Base-by-base conservation (phyloP, 2,113 vertebrate species). In the Oncorhynchus tshawytscha region DNA sequence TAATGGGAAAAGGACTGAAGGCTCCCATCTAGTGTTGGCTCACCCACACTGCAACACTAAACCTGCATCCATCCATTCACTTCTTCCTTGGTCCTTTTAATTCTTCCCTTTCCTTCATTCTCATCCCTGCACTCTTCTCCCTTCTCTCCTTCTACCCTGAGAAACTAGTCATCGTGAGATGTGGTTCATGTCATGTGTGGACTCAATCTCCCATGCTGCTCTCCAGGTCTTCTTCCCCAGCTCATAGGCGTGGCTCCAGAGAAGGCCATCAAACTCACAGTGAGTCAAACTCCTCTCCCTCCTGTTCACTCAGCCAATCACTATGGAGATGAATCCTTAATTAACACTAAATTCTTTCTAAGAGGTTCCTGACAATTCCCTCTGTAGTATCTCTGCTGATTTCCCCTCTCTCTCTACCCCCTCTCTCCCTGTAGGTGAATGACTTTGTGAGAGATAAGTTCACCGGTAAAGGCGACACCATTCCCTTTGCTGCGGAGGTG, bases 231-330 rank as follows among this genome's bases (percentile, higher is more conserved):
- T 83, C 92, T 99, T 85, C 98, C 98, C 75, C 98, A 99, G 84
- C 96, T 99, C 70, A 96, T 99, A 86, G 98, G 98, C 67, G 98
- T 99, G 85, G 98, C 98, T 84, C 98, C 98, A 81, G 98, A 99
- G 94, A 99, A 99, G 85, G 98, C 98, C 82, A 99, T 99, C 91
- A 99, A 99, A 88, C 94, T 99, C 79, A 99, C 98, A 81, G 97
- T 98, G 92, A 95, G 96, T 95, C 80, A 74, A 62, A 22, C 16
- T 34, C 70, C 1, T 20, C 1, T 12, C 65, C 25, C 18, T 24
- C 6, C 27, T 18, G 39, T 45, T 9, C 39, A 11, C 6, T 29
- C 18, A 31, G 29, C 29, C 67, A 39, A 45, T 45, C 5, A 45
- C 29, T 5, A 9, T 15, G 29, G 16, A n/a, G 13, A 18, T 54